Base-by-base conservation (phyloP, 35 echinoderm and acorn worm species). In the Antedon bifida region DNA sequence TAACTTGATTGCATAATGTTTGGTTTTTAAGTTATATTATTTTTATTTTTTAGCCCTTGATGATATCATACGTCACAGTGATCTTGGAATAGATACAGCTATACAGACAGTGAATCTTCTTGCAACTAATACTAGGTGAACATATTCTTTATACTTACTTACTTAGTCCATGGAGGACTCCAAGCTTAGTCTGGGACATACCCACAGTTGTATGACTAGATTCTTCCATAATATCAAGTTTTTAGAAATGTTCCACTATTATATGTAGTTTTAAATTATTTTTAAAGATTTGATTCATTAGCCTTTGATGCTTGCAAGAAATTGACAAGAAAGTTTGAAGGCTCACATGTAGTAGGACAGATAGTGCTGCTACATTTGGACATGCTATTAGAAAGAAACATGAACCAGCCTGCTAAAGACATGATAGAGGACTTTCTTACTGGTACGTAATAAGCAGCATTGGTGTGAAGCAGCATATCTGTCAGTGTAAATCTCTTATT, bases 341-440 rank as follows among this genome's bases (percentile, higher is more conserved):
- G 14, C 2, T 28, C 76, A 31, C 9, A 44, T 16, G 78, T 83
- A 42, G 39, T 85, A 10, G 82, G 85, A 32, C 87, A 85, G 77
- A 30, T 94, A 75, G 81, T 85, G 16, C 75, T 90, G 3, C 85
- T 90, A 36, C 92, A 94, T 74, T 77, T 94, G 32, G 88, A 94
- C 55, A 39, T 94, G 38, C 34, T 94, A 33, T 42, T 89, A 13
- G 87, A 78, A 35, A 85, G 83, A 55, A 90, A 90, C 46, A 81
- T 64, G 75, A 45, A 31, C 16, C 55, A 73, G 34, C 73, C 87
- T 39, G 88, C 88, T 16, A 87, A 84, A 75, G 39, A 77, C 23
- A 30, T 88, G 26, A 30, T 94, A 73, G 83, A 94, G 32, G 82
- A 90, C 13, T 89, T 77, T 30, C 35, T 89, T 33, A 46, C 75